Conservation (phyloP, 2,888 invertebrate species). For the Melieria picta region DNA sequence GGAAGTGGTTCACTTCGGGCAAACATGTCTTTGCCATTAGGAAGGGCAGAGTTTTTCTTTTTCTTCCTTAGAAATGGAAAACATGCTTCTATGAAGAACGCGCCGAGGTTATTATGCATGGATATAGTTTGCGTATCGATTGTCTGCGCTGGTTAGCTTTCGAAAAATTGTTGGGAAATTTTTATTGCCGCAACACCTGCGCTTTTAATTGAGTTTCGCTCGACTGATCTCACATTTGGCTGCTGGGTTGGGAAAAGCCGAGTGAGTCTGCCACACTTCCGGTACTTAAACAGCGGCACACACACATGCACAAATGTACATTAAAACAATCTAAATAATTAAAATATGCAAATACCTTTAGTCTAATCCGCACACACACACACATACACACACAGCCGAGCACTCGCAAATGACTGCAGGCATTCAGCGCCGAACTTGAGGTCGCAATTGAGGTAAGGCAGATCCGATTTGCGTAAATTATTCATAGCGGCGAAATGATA, state of each 20-base stretch:
- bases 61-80: no score
- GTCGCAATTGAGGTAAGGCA: conserved; percentile 29
- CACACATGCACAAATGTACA: conserved; percentile 12
- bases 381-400: conserved; percentile 4
- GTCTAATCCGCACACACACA: conserved; percentile 51
- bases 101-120: no score
- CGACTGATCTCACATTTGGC: neutral
- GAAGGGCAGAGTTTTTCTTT: no score
- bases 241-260: neutral
- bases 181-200: conserved; percentile 22
- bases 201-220: conserved; percentile 28
- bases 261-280: neutral
- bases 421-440: conserved; percentile 39
- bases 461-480: conserved; percentile 62
- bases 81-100: no score
- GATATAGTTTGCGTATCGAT: no score
- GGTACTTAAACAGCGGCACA: neutral
- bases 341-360: conserved; percentile 62
- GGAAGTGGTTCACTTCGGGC: conserved; percentile 22
- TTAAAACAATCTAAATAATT: conserved; percentile 59
- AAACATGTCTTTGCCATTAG: conserved; percentile 31
- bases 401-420: conserved; percentile 11
- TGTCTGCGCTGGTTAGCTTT: neutral
- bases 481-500: conserved; percentile 54
- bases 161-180: conserved; percentile 26